Evolutionary conservation across 2,888 invertebrate genomes (phyloP).

Genomic region (Ceraclea dissimilis): DNA sequence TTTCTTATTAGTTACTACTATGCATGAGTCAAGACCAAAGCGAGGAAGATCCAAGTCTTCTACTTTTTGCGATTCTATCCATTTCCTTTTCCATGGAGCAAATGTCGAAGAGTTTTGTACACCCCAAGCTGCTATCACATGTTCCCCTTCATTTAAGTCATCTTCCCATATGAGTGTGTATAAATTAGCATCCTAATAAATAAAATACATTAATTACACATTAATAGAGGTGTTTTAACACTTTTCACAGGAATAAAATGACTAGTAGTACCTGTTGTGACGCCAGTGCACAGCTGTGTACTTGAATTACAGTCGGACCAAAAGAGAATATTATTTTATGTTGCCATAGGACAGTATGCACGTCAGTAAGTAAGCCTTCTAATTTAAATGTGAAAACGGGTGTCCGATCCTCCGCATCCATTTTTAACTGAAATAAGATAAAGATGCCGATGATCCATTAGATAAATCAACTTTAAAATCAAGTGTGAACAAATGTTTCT

Average conservation of each 20-base stretch:
- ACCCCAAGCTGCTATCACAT: slow-evolving; percentile 18
- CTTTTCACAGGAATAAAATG: too few relatives aligned
- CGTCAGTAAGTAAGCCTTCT: slow-evolving; percentile 16
- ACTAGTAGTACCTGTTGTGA: slow-evolving; percentile 34
- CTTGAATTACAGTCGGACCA: slow-evolving; percentile 40
- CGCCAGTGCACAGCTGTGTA: slow-evolving; percentile 43
- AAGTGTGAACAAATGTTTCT: not conserved
- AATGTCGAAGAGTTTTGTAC: slow-evolving; percentile 14
- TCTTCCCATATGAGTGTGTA: slow-evolving; percentile 39
- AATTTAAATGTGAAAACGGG: slow-evolving; percentile 28
- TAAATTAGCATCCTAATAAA: slow-evolving; percentile 33
- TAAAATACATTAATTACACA: not conserved
- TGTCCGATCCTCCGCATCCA: slow-evolving; percentile 39
- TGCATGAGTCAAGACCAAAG: slow-evolving; percentile 43
- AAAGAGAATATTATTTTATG: slow-evolving; percentile 41
- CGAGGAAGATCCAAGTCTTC: slow-evolving; percentile 42
- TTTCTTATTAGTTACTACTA: slow-evolving; percentile 48
- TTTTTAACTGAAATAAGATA: slow-evolving; percentile 37
- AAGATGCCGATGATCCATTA: slow-evolving; percentile 28
- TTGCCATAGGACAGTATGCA: slow-evolving; percentile 44
- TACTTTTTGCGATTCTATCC: slow-evolving; percentile 43
- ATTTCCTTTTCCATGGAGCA: slow-evolving; percentile 25
- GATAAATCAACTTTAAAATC: not conserved
- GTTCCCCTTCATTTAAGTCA: slow-evolving; percentile 34
- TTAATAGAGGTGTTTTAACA: too few relatives aligned